phyloP scores from a whole-genome alignment of 2,888 invertebrate species.

The Exephanes ischioxanthus region DNA sequence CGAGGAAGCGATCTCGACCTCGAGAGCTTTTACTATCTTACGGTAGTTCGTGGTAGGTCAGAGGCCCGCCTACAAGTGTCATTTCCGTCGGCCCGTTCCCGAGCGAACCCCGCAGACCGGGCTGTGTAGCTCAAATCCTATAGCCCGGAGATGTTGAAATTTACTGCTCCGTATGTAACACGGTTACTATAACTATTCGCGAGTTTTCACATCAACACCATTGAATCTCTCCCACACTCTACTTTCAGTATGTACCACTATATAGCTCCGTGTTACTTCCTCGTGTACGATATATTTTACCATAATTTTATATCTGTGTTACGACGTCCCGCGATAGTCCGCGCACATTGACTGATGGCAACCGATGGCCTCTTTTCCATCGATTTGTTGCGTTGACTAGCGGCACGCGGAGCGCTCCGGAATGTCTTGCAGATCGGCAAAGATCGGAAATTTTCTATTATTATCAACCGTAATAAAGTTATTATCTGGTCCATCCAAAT shows the following conservation, averaged over 20 bases:
- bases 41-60: slow-evolving; percentile 65
- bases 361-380: not conserved
- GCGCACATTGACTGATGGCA: not conserved
- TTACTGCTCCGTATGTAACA: slow-evolving; percentile 47
- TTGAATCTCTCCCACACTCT: slow-evolving; percentile 58
- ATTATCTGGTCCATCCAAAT: no score
- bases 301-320: not conserved
- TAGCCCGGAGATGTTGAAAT: slow-evolving; percentile 56
- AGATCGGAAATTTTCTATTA: no score
- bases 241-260: slow-evolving; percentile 21
- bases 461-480: no score
- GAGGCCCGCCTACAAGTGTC: slow-evolving; percentile 68
- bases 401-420: no score
- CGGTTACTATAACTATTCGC: slow-evolving; percentile 36
- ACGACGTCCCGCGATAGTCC: not conserved
- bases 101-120: not conserved
- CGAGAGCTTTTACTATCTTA: slow-evolving; percentile 66
- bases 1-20: slow-evolving; percentile 66
- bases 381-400: not conserved
- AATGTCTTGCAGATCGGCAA: no score
- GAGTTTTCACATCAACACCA: slow-evolving; percentile 53
- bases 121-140: slow-evolving; percentile 2
- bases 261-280: slow-evolving; percentile 18
- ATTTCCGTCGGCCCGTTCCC: slow-evolving; percentile 49
- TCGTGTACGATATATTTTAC: slow-evolving; percentile 19